phyloP scores from a whole-genome alignment of 2,888 invertebrate species.

The Xylocampa areola region DNA sequence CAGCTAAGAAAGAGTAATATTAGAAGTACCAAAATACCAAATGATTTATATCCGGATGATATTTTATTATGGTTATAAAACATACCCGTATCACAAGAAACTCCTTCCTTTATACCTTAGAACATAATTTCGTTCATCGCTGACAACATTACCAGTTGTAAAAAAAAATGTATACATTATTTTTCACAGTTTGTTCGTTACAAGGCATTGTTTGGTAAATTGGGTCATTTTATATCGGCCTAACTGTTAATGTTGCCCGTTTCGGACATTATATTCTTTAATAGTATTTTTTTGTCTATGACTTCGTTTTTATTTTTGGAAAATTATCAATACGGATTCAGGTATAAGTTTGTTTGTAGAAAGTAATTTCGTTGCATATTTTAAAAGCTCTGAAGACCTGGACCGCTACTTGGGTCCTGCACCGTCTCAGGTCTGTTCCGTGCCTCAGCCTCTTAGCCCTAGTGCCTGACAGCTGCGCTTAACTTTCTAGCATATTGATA shows the following conservation, averaged over 20 bases:
- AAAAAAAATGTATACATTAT: slow-evolving; percentile 64
- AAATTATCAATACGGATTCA: too few species aligned
- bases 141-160: slow-evolving; percentile 70
- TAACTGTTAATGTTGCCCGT: slow-evolving; percentile 53
- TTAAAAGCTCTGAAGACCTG: too few species aligned
- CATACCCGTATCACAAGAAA: slow-evolving; percentile 71
- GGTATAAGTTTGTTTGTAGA: too few species aligned
- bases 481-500: too few species aligned
- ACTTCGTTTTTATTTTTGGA: not conserved
- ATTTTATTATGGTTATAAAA: slow-evolving; percentile 83
- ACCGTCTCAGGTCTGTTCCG: too few species aligned
- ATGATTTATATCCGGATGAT: slow-evolving; percentile 81
- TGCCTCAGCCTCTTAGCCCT: too few species aligned
- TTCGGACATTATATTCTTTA: slow-evolving; percentile 14
- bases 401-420: too few species aligned
- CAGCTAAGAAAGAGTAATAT: slow-evolving; percentile 70
- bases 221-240: slow-evolving; percentile 58
- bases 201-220: slow-evolving; percentile 58
- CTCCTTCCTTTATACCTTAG: slow-evolving; percentile 72
- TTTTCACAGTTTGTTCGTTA: slow-evolving; percentile 61
- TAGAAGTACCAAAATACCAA: slow-evolving; percentile 71
- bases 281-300: not conserved
- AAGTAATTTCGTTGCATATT: too few species aligned
- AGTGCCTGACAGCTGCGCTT: too few species aligned
- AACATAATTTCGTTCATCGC: slow-evolving; percentile 71